phyloP scores from a whole-genome alignment of 2,113 vertebrate species.

The Pangasianodon hypophthalmus region DNA sequence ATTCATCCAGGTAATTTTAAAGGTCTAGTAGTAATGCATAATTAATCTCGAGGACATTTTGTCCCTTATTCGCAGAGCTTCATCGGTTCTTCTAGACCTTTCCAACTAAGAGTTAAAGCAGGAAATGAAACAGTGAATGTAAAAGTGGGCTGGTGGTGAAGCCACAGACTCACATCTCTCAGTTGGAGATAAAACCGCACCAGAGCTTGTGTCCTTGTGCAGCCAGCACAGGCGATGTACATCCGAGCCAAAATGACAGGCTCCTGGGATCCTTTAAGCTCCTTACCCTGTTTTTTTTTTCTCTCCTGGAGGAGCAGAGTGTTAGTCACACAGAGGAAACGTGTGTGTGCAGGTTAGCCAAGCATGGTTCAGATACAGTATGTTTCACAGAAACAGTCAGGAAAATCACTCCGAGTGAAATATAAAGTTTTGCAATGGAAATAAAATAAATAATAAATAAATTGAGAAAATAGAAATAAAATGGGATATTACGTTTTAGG shows the following conservation, averaged over 20 bases:
- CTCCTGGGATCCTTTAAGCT: conserved; percentile 74
- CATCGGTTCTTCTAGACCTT: not conserved
- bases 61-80: too few species aligned
- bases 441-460: not conserved
- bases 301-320: conserved; percentile 53
- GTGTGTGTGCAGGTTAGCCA: conserved; percentile 56
- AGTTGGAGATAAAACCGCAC: conserved; percentile 12
- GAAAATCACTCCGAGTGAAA: conserved; percentile 56
- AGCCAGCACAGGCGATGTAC: conserved; percentile 65
- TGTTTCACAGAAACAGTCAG: conserved; percentile 45
- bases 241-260: conserved; percentile 65
- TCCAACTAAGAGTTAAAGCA: not conserved
- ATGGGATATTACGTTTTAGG: not conserved
- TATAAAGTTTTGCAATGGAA: not conserved
- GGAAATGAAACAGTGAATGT: not conserved
- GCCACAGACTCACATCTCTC: not conserved
- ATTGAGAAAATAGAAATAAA: not conserved
- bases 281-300: conserved; percentile 69
- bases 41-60: not conserved
- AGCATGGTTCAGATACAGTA: conserved; percentile 63
- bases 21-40: not conserved
- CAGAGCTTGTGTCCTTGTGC: not conserved
- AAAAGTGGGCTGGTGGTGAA: not conserved
- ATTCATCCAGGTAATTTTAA: not conserved
- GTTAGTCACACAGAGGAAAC: conserved; percentile 51